phyloP scores from a whole-genome alignment of 2,797 vertebrate species.

The Arremon aurantiirostris region DNA sequence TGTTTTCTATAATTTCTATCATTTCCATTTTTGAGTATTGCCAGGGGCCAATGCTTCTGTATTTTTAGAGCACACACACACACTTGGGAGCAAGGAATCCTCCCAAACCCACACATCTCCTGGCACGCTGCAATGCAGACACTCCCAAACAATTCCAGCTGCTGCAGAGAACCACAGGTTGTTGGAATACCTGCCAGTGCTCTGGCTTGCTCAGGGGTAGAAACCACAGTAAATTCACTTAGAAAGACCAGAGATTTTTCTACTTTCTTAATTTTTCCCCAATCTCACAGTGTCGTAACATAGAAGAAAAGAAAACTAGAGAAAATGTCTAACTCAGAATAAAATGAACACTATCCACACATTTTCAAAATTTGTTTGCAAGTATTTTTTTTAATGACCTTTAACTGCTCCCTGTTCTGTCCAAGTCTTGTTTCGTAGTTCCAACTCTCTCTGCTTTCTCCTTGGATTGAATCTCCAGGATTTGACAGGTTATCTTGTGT shows the following conservation, averaged over 20 bases:
- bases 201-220: neutral
- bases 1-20: neutral
- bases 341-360: neutral
- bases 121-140: constrained; percentile 47
- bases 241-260: neutral
- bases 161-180: constrained; percentile 2
- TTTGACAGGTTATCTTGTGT: neutral
- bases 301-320: neutral
- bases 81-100: neutral
- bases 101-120: neutral
- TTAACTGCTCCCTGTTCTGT: neutral
- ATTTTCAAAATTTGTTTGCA: neutral
- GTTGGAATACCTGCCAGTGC: neutral
- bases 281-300: neutral
- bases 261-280: neutral
- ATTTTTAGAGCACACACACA: neutral
- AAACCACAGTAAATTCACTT: neutral
- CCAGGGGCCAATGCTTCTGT: neutral
- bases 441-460: neutral
- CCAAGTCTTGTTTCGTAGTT: neutral
- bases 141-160: neutral
- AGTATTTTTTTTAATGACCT: neutral
- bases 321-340: neutral
- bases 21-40: neutral
- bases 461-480: neutral